Evolutionary conservation across 1,140 invertebrate genomes (phyloP), one percentile per base, ranked within the genome.

Genomic region (Eubasilissa regina): DNA sequence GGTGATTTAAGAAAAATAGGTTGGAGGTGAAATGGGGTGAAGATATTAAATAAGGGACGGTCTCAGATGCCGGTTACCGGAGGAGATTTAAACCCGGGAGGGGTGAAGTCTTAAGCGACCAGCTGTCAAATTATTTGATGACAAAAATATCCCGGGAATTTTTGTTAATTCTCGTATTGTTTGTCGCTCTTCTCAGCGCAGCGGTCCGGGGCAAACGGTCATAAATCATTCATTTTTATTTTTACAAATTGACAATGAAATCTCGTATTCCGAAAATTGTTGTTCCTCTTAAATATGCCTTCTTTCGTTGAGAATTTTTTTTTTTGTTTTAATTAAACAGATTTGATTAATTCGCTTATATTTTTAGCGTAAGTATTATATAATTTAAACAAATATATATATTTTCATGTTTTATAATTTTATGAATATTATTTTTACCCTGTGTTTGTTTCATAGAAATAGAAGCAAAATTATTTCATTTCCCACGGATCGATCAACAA

Each of bases 1-100:
- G 66, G 47, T 48, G 66, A 70, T 51, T 70, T 70, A 70, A 70
- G 66, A 70, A 70, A 70, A 70, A 51, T 35, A 62, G 45, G 66
- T 70, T 51, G 17, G 21, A 51, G 44, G 47, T 6, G 25, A 10
- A 53, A 70, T 25, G 17, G 45, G 19, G 66, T 43, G 35, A 51
- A 51, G 21, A 48, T 70, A 70, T 70, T 51, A 51, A 70, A 70
- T 70, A 70, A 51, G 48, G 47, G 47, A 68, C 17, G 64, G 43
- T 68, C 10, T 35, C n/a, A 47, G 15, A 47, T 13, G 44, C 10
- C n/a, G 64, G 47, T 25, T 51, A 11, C 25, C 25, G 66, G 12
- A 4, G 45, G 66, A 62, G 19, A 62, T 62, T 17, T 25, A 25
- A 51, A 51, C 51, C 48, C 48, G 48, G 45, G 45, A 45, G 17